Conservation (phyloP, 2,113 vertebrate species). For the Recurvirostra avosetta region DNA sequence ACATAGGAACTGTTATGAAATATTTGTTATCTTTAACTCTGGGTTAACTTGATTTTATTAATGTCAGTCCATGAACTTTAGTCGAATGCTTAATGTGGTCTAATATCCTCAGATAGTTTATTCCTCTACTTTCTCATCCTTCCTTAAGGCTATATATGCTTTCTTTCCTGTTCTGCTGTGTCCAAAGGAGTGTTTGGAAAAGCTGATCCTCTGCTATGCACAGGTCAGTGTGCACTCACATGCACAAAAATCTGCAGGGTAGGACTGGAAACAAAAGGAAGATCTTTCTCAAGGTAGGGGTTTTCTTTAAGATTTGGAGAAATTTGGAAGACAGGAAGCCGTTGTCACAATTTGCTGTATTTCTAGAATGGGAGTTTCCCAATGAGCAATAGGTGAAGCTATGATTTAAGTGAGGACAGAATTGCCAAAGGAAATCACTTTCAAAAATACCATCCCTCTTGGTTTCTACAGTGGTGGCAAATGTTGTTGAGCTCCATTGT, state of each 20-base stretch:
- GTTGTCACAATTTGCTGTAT: background rate
- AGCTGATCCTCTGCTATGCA: background rate
- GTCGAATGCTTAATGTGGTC: background rate
- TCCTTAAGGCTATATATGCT: background rate
- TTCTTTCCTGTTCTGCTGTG: background rate
- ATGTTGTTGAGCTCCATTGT: background rate
- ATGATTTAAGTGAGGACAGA: background rate
- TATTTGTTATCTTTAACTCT: background rate
- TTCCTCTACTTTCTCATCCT: background rate
- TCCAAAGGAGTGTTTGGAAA: background rate
- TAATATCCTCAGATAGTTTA: background rate
- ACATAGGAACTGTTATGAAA: background rate
- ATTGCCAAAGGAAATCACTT: background rate
- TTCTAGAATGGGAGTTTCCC: background rate
- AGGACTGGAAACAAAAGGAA: background rate
- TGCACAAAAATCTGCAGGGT: background rate
- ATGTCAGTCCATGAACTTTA: background rate
- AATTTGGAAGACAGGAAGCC: background rate
- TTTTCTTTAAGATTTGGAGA: background rate
- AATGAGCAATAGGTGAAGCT: background rate
- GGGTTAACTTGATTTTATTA: constrained; percentile 23
- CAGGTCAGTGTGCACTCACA: background rate
- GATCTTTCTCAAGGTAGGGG: background rate
- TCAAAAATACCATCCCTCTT: background rate
- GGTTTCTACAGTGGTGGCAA: background rate